Evolutionary conservation across 2,113 vertebrate genomes (phyloP).

Genomic region (Calyptommatus sinebrachiatus): DNA sequence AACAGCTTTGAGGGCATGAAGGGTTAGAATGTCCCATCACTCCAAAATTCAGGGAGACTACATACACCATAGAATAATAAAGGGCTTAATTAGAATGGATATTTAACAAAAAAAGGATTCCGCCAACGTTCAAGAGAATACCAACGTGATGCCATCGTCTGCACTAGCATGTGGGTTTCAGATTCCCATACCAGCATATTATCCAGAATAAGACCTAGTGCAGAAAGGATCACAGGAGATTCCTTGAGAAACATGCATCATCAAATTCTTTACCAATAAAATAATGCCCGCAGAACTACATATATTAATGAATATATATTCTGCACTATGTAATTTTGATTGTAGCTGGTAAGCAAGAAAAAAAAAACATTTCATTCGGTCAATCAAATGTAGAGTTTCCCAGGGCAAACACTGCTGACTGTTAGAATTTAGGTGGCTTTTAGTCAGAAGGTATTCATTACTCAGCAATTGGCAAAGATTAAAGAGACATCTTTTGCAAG

Average conservation of each 20-base stretch:
- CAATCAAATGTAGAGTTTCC: constrained; percentile 22
- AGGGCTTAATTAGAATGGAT: too few relatives aligned
- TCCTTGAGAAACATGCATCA: constrained; percentile 65
- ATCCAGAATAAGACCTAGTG: too few relatives aligned
- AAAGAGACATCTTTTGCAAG: constrained; percentile 19
- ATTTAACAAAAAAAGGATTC: too few relatives aligned
- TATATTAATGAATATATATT: too few relatives aligned
- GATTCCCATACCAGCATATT: too few relatives aligned
- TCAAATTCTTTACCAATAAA: constrained; percentile 38
- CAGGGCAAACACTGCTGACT: constrained; percentile 2
- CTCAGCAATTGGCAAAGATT: constrained; percentile 41
- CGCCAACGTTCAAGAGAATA: too few relatives aligned
- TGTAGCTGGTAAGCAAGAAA: background rate
- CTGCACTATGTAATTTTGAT: background rate
- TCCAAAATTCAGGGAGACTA: too few relatives aligned
- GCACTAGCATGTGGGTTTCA: too few relatives aligned
- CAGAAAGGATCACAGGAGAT: constrained; percentile 1
- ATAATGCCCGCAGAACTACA: constrained; percentile 36
- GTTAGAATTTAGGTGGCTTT: background rate
- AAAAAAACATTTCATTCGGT: background rate
- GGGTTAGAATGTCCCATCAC: too few relatives aligned
- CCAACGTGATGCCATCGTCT: too few relatives aligned
- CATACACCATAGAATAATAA: too few relatives aligned
- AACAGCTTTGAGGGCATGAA: too few relatives aligned
- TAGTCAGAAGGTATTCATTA: constrained; percentile 5